These are phyloP conservation scores for Bactericera cockerelli DNA, from an alignment of 1,140 invertebrate species.

Conservation along the genomic window DNA sequence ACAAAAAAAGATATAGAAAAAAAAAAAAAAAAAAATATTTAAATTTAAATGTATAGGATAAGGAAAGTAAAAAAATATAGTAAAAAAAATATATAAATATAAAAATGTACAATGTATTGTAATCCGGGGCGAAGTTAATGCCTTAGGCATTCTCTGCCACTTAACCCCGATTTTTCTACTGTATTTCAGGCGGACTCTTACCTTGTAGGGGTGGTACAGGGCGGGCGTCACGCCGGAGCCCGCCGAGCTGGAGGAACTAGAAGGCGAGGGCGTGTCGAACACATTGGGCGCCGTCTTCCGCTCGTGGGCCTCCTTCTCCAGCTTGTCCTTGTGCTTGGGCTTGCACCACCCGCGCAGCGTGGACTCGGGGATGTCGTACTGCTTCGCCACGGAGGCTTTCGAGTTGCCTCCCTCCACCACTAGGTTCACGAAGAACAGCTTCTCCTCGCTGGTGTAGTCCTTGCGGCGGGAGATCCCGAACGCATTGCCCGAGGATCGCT, in stretches of 20 bases:
- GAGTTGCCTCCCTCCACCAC: slow-evolving; percentile 59
- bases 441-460: slow-evolving; percentile 35
- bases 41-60: no score
- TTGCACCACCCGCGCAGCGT: slow-evolving; percentile 72
- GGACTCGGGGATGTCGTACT: slow-evolving; percentile 66
- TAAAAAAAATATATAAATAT: no score
- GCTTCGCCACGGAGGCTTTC: slow-evolving; percentile 61
- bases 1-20: no score
- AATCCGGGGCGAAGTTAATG: no score
- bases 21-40: no score
- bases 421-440: slow-evolving; percentile 57
- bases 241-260: not conserved
- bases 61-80: no score
- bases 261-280: not conserved
- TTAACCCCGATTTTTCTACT: no score
- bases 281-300: not conserved
- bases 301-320: not conserved
- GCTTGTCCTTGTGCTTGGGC: slow-evolving; percentile 11
- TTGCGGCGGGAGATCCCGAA: not conserved
- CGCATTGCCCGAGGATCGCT: not conserved
- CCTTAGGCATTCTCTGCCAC: no score
- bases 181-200: no score
- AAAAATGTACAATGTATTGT: no score
- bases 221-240: not conserved
- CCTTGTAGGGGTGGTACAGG: slow-evolving; percentile 2